Conservation (phyloP, 2,888 invertebrate genomes). For the Harpagoxenus sublaevis region DNA sequence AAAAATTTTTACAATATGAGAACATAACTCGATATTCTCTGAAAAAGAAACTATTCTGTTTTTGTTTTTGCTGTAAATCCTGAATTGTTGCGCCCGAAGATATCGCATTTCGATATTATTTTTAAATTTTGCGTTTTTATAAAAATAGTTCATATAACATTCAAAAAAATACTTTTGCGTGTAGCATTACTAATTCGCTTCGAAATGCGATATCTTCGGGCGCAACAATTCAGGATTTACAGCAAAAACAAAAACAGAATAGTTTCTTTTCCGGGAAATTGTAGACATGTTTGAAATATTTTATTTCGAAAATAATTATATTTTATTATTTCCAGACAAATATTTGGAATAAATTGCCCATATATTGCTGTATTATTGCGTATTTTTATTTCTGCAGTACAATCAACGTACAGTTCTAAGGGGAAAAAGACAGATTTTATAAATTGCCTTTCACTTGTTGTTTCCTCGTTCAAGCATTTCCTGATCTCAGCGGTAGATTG, state of each 20-base stretch:
- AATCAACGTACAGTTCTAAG: not conserved
- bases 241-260: conserved; percentile 16
- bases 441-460: conserved; percentile 61
- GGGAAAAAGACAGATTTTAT: conserved; percentile 6
- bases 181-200: not conserved
- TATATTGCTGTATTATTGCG: not conserved
- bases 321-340: not conserved
- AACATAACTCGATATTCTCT: conserved; percentile 1
- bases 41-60: conserved; percentile 16
- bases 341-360: not conserved
- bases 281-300: not conserved
- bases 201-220: conserved; percentile 14
- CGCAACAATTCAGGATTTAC: conserved; percentile 12
- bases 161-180: not conserved
- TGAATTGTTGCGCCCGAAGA: not conserved
- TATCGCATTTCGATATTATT: conserved; percentile 30
- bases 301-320: not conserved
- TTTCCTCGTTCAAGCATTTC: conserved; percentile 62
- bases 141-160: conserved; percentile 13
- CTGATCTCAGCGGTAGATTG: conserved; percentile 75
- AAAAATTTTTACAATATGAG: conserved; percentile 9
- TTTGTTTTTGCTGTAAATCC: conserved; percentile 24
- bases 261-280: conserved; percentile 15
- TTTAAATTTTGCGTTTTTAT: conserved; percentile 13
- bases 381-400: not conserved